Evolutionary conservation across 1,140 invertebrate species (phyloP).

Genomic region (Lanistes nyassanus): DNA sequence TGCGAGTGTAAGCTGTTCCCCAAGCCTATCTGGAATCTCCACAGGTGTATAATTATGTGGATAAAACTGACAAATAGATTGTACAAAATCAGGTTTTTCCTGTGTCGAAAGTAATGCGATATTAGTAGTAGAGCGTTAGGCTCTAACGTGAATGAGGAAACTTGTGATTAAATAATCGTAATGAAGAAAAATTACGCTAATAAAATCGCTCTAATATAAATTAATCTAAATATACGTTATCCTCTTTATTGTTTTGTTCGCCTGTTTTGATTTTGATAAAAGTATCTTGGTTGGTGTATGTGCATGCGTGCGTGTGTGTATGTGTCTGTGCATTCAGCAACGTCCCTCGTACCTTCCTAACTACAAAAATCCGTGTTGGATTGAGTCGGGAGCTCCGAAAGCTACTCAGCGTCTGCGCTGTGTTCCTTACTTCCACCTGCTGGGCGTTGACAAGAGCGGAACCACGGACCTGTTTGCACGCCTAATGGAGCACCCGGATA

Average conservation of each 20-base stretch:
- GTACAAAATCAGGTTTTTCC: background rate
- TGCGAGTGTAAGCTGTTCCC: too few relatives aligned
- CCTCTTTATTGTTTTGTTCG: background rate
- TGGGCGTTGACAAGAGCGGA: conserved; percentile 55
- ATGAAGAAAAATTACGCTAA: background rate
- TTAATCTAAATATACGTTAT: background rate
- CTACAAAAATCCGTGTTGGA: conserved; percentile 56
- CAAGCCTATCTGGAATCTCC: too few relatives aligned
- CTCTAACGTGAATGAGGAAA: too few relatives aligned
- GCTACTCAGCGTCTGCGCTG: conserved; percentile 30
- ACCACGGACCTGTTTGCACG: conserved; percentile 52
- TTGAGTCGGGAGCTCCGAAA: conserved; percentile 17
- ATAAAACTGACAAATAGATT: too few relatives aligned
- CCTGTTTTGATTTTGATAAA: background rate
- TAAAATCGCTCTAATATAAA: background rate
- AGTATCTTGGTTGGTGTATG: background rate
- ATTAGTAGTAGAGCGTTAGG: too few relatives aligned
- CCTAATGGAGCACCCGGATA: conserved; percentile 45
- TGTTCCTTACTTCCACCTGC: conserved; percentile 54
- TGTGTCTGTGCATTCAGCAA: conserved; percentile 30
- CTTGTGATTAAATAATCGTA: background rate
- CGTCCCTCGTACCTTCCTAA: conserved; percentile 36
- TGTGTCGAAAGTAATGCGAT: background rate
- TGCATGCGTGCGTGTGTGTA: conserved; percentile 16
- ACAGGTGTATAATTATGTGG: too few relatives aligned